These are phyloP conservation scores for Poecilia velifera DNA, from an alignment of 2,797 vertebrate genomes.

Conservation along the genomic window DNA sequence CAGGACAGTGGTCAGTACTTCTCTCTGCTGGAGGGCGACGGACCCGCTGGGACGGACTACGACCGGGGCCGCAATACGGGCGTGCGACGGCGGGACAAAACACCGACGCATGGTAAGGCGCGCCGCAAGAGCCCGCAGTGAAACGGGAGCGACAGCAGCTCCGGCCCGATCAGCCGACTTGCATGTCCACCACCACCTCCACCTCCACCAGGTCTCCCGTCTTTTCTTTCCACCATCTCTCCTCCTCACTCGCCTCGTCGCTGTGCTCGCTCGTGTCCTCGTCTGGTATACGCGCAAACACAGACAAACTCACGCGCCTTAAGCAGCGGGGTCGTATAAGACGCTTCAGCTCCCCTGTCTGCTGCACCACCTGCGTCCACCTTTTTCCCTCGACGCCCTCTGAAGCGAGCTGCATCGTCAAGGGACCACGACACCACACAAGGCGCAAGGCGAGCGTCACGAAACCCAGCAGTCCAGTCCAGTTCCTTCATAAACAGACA, in stretches of 20 bases:
- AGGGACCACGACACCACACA: conserved; percentile 12
- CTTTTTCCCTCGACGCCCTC: conserved; percentile 32
- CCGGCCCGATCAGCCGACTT: neutral
- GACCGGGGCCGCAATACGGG: conserved; percentile 85
- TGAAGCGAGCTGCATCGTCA: conserved; percentile 30
- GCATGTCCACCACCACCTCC: conserved; percentile 32
- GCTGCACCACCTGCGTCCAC: conserved; percentile 47
- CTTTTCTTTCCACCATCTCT: conserved; percentile 23
- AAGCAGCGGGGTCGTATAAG: conserved; percentile 30
- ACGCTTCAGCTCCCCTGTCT: conserved; percentile 57
- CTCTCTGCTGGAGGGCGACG: conserved; percentile 88
- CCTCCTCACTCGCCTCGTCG: conserved; percentile 53
- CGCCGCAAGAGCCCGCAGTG: neutral
- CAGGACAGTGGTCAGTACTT: conserved; percentile 91
- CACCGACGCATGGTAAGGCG: conserved; percentile 88
- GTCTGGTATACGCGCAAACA: conserved; percentile 28
- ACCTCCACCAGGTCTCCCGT: conserved; percentile 29
- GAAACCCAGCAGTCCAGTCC: neutral
- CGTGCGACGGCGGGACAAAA: conserved; percentile 89
- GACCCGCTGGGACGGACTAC: conserved; percentile 81
- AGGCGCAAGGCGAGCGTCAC: conserved; percentile 32
- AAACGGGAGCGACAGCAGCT: conserved; percentile 8
- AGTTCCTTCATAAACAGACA: conserved; percentile 5
- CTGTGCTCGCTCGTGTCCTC: conserved; percentile 52
- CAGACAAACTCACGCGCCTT: conserved; percentile 47